Evolutionary conservation across 2,888 invertebrate species (phyloP), one percentile per base, ranked within the genome.

Genomic region (Archips xylosteana): DNA sequence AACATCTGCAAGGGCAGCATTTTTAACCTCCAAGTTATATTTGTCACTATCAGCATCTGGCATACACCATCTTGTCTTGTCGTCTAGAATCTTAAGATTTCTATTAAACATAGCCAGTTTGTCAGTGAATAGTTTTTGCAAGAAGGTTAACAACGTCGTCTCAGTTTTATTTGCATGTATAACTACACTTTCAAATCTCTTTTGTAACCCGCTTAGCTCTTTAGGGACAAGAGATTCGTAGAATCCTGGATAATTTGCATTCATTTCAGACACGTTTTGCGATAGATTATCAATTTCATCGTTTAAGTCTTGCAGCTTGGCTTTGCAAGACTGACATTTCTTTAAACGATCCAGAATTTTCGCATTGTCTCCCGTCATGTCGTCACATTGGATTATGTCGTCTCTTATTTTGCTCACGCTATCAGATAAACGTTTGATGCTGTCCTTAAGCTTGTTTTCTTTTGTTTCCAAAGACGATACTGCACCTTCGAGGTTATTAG

Each of bases 1-100:
- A 2, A 98, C 96, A 76, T 98, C 98, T 74, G 94, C 93, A 49
- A 98, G 87, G 0, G 98, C 97, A 1, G 97, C 96, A 81, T 97
- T 95, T 91, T 99, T 99, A 0, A 98, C 98, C 94, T 99, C 98
- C 42, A 99, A 95, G 85, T 98, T 98, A 86, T 98, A 99, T 86
- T 97, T 97, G 84, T 99, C 99, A 83, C 98, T 98, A 47, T 97
- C 96, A 1, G 97, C 96, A 84, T 99, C 98, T 0, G 98, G 98
- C 82, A 97, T 96, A 87, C 99, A 99, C 98, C 99, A 99, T 13
- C 96, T 95, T 0, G 98, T 96, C 89, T 99, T 99, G 84, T 99
- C 99, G 76, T 97, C 97, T 78, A 97, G 96, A 1, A 97, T 96
- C 67, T 96, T 95, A 10, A 99, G 95, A 84, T 97, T 96, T 80